Evolutionary conservation across 1,140 invertebrate genomes (phyloP).

Genomic region (Drosophila chauvacae): DNA sequence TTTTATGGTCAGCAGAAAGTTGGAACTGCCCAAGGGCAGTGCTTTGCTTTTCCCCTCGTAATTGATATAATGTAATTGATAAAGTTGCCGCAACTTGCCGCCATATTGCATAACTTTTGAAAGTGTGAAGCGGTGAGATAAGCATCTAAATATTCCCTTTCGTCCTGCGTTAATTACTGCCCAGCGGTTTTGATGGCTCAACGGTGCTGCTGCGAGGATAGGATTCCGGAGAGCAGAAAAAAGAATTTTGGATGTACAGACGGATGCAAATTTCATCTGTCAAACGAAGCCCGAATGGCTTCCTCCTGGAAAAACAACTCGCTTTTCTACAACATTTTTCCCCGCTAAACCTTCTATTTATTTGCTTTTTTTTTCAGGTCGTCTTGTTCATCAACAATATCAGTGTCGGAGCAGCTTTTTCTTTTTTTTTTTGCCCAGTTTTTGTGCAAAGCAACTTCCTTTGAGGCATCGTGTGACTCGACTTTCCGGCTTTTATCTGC

Average conservation of each 20-base stretch:
- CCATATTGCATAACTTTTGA: slow-evolving; percentile 47
- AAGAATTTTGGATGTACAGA: neutral
- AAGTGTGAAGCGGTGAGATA: slow-evolving; percentile 46
- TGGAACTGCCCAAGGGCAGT: slow-evolving; percentile 42
- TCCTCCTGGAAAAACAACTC: slow-evolving; percentile 15
- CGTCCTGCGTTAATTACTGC: slow-evolving; percentile 35
- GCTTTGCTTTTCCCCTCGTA: slow-evolving; percentile 31
- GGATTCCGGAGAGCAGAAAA: neutral
- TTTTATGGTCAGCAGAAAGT: slow-evolving; percentile 67
- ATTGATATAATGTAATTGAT: slow-evolving; percentile 80
- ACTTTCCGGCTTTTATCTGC: slow-evolving; percentile 67
- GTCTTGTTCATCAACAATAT: slow-evolving; percentile 35
- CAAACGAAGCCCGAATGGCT: slow-evolving; percentile 32
- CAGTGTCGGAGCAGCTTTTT: slow-evolving; percentile 3
- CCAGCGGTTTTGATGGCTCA: slow-evolving; percentile 8
- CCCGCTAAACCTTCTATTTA: slow-evolving; percentile 16
- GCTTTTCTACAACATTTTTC: slow-evolving; percentile 17
- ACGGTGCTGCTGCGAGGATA: neutral
- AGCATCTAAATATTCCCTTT: slow-evolving; percentile 31
- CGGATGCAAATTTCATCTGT: slow-evolving; percentile 36
- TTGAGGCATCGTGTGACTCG: slow-evolving; percentile 54
- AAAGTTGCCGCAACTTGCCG: slow-evolving; percentile 38
- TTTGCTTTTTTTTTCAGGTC: slow-evolving; percentile 1
- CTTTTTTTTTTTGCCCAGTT: neutral
- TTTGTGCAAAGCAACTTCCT: slow-evolving; percentile 30